Evolutionary conservation across 2,797 vertebrate species (phyloP).

Genomic region (Brachyrhaphis roseni): DNA sequence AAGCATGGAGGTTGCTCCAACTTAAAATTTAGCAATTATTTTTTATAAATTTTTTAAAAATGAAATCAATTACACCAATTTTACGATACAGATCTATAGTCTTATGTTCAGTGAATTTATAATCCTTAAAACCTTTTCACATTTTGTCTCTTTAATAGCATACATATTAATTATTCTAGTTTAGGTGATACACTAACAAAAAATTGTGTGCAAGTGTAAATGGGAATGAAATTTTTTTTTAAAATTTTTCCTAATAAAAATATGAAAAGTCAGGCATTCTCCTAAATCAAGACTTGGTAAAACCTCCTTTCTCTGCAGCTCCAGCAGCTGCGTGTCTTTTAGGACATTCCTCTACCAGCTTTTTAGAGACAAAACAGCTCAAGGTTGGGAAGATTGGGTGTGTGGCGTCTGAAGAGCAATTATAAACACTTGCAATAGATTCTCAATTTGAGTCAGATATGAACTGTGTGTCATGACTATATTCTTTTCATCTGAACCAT

Average conservation of each 20-base stretch:
- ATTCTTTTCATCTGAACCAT: neutral
- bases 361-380: neutral
- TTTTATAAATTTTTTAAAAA: neutral
- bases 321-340: neutral
- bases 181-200: neutral
- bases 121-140: neutral
- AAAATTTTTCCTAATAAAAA: neutral
- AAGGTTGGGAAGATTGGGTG: neutral
- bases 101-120: neutral
- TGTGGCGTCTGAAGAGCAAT: neutral
- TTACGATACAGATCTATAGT: neutral
- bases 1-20: neutral
- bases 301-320: neutral
- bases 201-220: neutral
- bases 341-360: neutral
- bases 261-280: neutral
- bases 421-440: neutral
- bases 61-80: neutral
- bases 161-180: neutral
- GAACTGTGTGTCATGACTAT: neutral
- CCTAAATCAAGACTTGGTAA: neutral
- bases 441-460: neutral
- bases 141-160: neutral
- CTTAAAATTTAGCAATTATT: neutral
- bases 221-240: neutral